Evolutionary conservation across 2,797 vertebrate species (phyloP), one percentile per base, ranked within the genome.

Genomic region (Amniataba percoides): DNA sequence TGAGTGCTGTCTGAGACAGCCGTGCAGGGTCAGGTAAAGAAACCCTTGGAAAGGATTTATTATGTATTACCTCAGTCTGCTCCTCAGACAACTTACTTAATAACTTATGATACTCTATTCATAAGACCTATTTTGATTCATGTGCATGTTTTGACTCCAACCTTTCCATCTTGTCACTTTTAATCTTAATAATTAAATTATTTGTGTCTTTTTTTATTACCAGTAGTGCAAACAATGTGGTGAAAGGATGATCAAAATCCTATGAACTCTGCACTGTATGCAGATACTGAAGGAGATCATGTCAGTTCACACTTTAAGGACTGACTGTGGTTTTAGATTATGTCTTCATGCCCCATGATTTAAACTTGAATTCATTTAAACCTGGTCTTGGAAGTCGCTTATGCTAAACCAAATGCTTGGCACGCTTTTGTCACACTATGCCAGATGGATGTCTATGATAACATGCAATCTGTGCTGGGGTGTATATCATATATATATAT

Each of bases 31-130:
- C 68, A 76, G 57, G 57, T n/a, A 45, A 43, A 75, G 19, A 72
- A 80, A 71, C 25, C 58, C 46, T 23, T 42, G 25, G 19, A 58
- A 63, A 52, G 27, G 34, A 67, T 78, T 72, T 65, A 82, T 73
- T 39, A 74, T 78, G 49, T 64, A 21, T 53, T 31, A 27, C 71
- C 55, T 52, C 42, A 55, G 52, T 78, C 45, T 68, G 51, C 2
- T 75, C 48, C 56, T 65, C n/a, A 66, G 14, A 58, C 40, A 46
- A 71, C 72, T 42, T 66, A 65, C 16, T 34, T 43, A 31, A 48
- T 39, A 43, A 18, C 43, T 69, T 57, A 15, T 19, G 34, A 66
- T 34, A 57, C 3, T 19, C 55, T 70, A 80, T 75, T 25, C 56
- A 77, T 53, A 36, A 57, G 23, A 15, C 16, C 2, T 31, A 14